These are phyloP conservation scores for Dolichoris vasculosae DNA, from an alignment of 1,140 invertebrate genomes.

Conservation along the genomic window DNA sequence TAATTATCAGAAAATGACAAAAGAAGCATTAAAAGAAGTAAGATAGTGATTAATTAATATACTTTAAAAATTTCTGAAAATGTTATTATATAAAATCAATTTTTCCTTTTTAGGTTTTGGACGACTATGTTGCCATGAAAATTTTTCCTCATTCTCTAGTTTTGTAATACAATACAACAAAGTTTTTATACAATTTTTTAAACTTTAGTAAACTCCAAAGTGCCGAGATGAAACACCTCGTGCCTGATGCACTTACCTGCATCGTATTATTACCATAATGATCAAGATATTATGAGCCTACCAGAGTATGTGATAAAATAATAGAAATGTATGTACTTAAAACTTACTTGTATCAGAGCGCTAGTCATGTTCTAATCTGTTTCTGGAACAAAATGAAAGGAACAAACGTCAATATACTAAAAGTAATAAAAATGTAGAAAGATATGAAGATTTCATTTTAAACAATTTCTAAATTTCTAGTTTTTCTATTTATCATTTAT, in stretches of 20 bases:
- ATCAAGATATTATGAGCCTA: slow-evolving; percentile 53
- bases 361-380: slow-evolving; percentile 53
- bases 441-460: slow-evolving; percentile 35
- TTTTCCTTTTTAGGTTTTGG: slow-evolving; percentile 76
- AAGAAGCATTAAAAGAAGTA: slow-evolving; percentile 79
- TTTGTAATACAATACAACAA: slow-evolving; percentile 42
- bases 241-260: slow-evolving; percentile 58
- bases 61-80: slow-evolving; percentile 27
- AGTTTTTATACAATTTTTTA: slow-evolving; percentile 46
- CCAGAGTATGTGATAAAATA: slow-evolving; percentile 56
- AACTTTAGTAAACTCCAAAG: slow-evolving; percentile 53
- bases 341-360: slow-evolving; percentile 49
- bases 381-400: slow-evolving; percentile 44
- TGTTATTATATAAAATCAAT: slow-evolving; percentile 24
- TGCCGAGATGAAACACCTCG: slow-evolving; percentile 62
- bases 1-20: slow-evolving; percentile 77
- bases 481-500: neutral
- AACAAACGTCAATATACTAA: slow-evolving; percentile 39
- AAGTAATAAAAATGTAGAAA: slow-evolving; percentile 38
- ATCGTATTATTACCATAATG: slow-evolving; percentile 49
- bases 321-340: slow-evolving; percentile 57
- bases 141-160: slow-evolving; percentile 80
- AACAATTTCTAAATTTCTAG: neutral
- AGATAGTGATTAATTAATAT: slow-evolving; percentile 25
- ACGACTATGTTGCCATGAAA: slow-evolving; percentile 83